These are phyloP conservation scores for Drosophila pruinosa DNA, from an alignment of 1,140 invertebrate genomes.

Conservation along the genomic window DNA sequence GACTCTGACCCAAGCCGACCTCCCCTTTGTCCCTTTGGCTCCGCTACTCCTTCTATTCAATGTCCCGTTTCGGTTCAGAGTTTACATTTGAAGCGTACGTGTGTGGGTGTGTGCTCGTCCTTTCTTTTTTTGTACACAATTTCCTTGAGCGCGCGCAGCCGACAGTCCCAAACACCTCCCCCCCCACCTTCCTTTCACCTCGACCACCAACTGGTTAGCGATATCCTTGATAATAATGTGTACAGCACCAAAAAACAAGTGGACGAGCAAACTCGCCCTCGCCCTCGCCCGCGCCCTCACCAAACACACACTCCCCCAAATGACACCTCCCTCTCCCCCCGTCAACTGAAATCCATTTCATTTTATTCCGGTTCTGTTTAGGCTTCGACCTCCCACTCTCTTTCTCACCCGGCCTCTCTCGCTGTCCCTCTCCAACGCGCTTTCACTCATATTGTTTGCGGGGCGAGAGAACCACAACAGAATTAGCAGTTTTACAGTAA, in stretches of 20 bases:
- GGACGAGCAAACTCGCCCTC: conserved; percentile 17
- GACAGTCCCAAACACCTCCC: conserved; percentile 7
- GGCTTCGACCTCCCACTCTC: neutral
- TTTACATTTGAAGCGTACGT: conserved; percentile 66
- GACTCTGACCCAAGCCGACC: conserved; percentile 21
- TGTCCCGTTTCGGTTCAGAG: conserved; percentile 71
- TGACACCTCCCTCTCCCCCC: neutral
- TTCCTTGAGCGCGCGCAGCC: conserved; percentile 63
- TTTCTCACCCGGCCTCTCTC: neutral
- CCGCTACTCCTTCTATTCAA: neutral
- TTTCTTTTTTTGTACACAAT: conserved; percentile 68
- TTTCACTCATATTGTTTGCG: conserved; percentile 4
- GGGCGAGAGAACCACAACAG: conserved; percentile 25
- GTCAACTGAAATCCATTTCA: conserved; percentile 42
- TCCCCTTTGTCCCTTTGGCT: neutral
- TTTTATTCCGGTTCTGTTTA: conserved; percentile 46
- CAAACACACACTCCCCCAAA: neutral
- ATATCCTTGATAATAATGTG: conserved; percentile 72
- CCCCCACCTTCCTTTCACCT: neutral
- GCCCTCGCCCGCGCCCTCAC: neutral
- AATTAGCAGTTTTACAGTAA: conserved; percentile 19
- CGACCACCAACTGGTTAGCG: conserved; percentile 45
- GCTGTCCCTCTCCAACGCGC: neutral
- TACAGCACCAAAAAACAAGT: conserved; percentile 56
- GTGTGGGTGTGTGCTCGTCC: conserved; percentile 10